These are phyloP conservation scores for Beaufortia kweichowensis DNA, from an alignment of 2,113 vertebrate species.

Conservation along the genomic window DNA sequence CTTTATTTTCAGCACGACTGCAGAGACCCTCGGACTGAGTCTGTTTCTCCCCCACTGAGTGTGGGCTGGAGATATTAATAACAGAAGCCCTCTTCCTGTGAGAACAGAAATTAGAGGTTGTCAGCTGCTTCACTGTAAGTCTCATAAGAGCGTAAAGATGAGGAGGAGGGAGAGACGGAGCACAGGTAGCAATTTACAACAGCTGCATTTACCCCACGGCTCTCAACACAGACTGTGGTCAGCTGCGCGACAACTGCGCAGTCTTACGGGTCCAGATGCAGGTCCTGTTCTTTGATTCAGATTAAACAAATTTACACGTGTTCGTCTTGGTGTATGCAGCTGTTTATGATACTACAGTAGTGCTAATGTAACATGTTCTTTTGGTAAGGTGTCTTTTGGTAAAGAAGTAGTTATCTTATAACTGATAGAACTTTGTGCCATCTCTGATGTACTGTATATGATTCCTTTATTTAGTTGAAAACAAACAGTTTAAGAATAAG, in stretches of 20 bases:
- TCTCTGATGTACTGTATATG: too few species aligned
- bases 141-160: conserved; percentile 20
- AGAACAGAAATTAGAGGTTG: conserved; percentile 49
- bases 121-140: conserved; percentile 31
- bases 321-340: not conserved
- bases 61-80: conserved; percentile 45
- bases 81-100: conserved; percentile 41
- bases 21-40: not conserved
- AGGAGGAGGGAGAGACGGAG: conserved; percentile 20
- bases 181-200: conserved; percentile 46
- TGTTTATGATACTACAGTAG: not conserved
- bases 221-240: not conserved
- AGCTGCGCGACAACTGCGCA: not conserved
- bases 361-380: not conserved
- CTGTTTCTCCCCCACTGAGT: conserved; percentile 15
- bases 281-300: not conserved
- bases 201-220: conserved; percentile 17
- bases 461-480: too few species aligned
- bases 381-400: too few species aligned
- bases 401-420: too few species aligned
- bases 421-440: too few species aligned
- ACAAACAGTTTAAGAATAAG: too few species aligned
- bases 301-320: not conserved
- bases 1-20: not conserved
- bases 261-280: conserved; percentile 10